phyloP scores from a whole-genome alignment of 2,888 invertebrate genomes.

The Kryphioiulus occultus region DNA sequence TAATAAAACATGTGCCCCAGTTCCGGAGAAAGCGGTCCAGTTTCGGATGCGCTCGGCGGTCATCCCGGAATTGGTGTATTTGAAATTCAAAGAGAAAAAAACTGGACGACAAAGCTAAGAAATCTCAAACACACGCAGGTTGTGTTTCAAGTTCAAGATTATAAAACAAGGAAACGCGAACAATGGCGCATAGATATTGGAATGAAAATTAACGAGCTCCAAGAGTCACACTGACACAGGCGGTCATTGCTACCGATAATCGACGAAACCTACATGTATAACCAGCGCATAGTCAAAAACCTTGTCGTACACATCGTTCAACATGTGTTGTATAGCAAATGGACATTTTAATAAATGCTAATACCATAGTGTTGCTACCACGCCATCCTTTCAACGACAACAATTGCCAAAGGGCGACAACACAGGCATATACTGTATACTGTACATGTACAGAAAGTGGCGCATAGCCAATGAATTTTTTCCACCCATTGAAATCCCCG shows the following conservation, averaged over 20 bases:
- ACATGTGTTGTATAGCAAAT: background rate
- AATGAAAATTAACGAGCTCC: background rate
- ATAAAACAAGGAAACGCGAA: background rate
- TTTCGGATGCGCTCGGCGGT: background rate
- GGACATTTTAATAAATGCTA: background rate
- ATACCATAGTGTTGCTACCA: background rate
- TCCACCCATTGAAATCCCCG: too few species aligned
- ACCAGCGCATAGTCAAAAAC: background rate
- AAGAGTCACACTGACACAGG: background rate
- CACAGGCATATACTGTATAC: too few species aligned
- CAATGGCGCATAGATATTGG: conserved; percentile 17
- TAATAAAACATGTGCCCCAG: conserved; percentile 11
- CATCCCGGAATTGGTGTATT: background rate
- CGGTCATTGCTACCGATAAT: conserved; percentile 23
- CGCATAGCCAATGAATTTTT: background rate
- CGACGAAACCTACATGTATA: background rate
- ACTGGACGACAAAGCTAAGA: background rate
- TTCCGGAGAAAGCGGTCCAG: conserved; percentile 1
- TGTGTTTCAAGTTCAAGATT: background rate
- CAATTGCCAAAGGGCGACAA: background rate
- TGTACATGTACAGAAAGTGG: background rate
- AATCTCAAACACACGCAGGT: background rate
- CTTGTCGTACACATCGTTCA: background rate
- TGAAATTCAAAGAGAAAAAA: background rate
- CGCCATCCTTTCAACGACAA: background rate